phyloP scores from a whole-genome alignment of 2,113 vertebrate species.

The Hypomesus transpacificus region DNA sequence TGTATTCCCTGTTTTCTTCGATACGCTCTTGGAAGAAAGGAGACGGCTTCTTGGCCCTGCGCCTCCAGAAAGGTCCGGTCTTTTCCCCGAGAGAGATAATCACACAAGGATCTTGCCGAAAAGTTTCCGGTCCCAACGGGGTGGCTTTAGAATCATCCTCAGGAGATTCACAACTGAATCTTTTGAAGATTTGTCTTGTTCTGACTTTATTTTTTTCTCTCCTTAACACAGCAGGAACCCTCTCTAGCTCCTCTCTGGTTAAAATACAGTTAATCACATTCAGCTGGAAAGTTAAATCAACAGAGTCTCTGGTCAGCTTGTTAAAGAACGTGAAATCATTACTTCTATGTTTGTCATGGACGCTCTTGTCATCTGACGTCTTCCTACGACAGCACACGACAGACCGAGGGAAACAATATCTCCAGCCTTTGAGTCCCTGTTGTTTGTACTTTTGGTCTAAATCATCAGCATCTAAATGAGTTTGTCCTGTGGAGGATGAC shows the following conservation, averaged over 20 bases:
- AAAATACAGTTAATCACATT: neutral
- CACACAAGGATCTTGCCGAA: neutral
- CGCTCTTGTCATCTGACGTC: neutral
- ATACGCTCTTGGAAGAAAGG: slow-evolving; percentile 38
- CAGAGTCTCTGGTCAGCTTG: slow-evolving; percentile 11
- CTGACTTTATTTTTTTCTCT: slow-evolving; percentile 6
- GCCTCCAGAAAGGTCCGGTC: slow-evolving; percentile 15
- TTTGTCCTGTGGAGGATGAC: neutral
- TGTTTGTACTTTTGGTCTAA: slow-evolving; percentile 2
- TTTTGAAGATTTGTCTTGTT: slow-evolving; percentile 15
- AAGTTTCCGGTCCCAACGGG: neutral
- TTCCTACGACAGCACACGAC: slow-evolving; percentile 15
- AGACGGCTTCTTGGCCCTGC: slow-evolving; percentile 28
- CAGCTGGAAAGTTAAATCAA: neutral
- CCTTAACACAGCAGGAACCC: neutral
- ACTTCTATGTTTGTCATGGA: neutral
- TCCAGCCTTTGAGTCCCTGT: slow-evolving; percentile 17
- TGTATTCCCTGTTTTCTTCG: slow-evolving; percentile 19
- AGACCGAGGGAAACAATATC: slow-evolving; percentile 6
- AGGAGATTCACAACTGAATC: slow-evolving; percentile 1
- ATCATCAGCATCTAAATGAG: neutral
- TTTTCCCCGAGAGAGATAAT: slow-evolving; percentile 14
- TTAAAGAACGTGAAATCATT: slow-evolving; percentile 13
- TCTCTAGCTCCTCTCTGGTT: neutral
- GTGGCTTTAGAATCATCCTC: slow-evolving; percentile 9